Base-by-base conservation (phyloP, 2,797 vertebrate species). In the Leucoraja ocellata region DNA sequence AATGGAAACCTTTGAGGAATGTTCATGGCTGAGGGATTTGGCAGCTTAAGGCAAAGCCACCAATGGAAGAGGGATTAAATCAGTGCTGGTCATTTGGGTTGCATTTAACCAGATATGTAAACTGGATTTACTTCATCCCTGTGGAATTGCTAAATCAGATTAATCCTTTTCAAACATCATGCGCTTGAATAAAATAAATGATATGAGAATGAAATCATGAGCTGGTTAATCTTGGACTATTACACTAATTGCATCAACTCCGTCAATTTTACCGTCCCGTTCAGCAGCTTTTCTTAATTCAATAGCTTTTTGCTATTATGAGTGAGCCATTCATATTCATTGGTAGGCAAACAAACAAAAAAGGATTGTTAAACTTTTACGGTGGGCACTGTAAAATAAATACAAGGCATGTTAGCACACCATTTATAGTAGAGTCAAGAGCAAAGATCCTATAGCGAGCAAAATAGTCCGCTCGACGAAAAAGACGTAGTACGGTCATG, bases 181-280 rank as follows among this genome's bases (percentile, higher is more conserved):
- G 90, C n/a, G 32, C 68, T 91, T 92, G 68, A 74, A 54, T 74
- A 76, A 58, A 88, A 76, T 58, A 92, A 92, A 92, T 39, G 8
- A 74, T 16, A 54, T 73, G 36, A 10, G 65, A 91, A 32, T 65
- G 23, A 86, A 68, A 88, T n/a, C n/a, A 88, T 32, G 32, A 80
- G 32, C 78, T 32, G 39, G 36, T 74, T 76, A 71, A 46, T 92
- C 36, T 46, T 58, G 68, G 36, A 73, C 32, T 32, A 39, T 39
- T 91, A 74, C 8, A 73, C 68, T 71, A 18, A 74, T 71, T 74
- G 36, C 36, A 74, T 36, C 32, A 71, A 73, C 36, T 65, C 16
- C 16, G 16, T 16, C 61, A 8, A 36, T 36, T 65, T 21, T 61
- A 16, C 25, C 61, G 13, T 88, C n/a, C 16, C 61, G 36, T n/a